These are phyloP conservation scores for Eublepharis macularius DNA, from an alignment of 2,113 vertebrate species.

Conservation along the genomic window DNA sequence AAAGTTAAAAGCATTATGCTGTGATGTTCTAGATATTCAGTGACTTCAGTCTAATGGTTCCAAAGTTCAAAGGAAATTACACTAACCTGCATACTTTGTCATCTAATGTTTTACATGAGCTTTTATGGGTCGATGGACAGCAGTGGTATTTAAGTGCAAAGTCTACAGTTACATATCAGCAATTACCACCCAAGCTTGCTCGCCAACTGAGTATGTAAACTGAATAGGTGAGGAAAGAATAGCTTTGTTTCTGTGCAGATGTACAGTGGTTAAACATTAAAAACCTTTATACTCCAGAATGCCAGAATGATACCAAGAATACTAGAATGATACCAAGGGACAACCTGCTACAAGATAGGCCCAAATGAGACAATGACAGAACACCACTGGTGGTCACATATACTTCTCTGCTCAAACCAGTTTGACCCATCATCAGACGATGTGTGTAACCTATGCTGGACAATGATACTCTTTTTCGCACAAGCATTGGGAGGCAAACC, in stretches of 20 bases:
- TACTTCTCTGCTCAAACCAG: too few relatives aligned
- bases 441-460: too few relatives aligned
- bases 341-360: too few relatives aligned
- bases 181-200: not conserved
- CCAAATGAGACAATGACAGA: too few relatives aligned
- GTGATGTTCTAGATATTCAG: not conserved
- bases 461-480: too few relatives aligned
- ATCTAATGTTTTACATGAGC: not conserved
- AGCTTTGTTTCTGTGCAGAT: not conserved
- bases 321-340: too few relatives aligned
- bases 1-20: not conserved
- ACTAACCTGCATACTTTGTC: not conserved
- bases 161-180: not conserved
- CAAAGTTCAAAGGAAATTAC: constrained; percentile 6
- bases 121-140: not conserved
- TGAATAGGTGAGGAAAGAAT: not conserved
- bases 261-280: not conserved
- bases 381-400: too few relatives aligned
- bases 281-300: not conserved
- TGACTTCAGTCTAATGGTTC: not conserved
- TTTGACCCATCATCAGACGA: too few relatives aligned
- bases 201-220: not conserved
- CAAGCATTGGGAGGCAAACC: too few relatives aligned
- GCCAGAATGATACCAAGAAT: too few relatives aligned
- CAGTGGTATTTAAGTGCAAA: constrained; percentile 1